Conservation (phyloP, 2,888 invertebrate genomes). For the Macrosiphum euphorbiae region DNA sequence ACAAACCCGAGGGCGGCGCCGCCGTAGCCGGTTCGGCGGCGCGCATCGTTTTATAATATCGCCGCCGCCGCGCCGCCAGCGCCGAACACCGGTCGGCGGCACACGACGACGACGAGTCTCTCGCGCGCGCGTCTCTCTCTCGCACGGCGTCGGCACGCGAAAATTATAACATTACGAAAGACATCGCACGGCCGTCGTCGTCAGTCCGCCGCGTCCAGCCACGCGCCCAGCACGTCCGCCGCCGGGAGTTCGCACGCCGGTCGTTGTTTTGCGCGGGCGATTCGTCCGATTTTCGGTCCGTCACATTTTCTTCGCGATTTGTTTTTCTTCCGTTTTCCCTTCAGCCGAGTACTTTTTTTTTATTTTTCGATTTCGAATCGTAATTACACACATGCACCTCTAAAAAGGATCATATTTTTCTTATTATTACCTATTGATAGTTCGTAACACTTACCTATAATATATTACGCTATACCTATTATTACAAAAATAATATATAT, state of each 20-base stretch:
- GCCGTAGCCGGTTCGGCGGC: conserved; percentile 31
- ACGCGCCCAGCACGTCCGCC: conserved; percentile 36
- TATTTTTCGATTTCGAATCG: neutral
- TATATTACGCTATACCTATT: too few species aligned
- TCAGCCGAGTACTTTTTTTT: neutral
- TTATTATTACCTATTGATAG: neutral
- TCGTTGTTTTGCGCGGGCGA: conserved; percentile 28
- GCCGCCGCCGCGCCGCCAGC: neutral
- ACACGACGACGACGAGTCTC: conserved; percentile 8
- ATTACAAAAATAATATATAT: neutral
- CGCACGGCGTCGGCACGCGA: neutral
- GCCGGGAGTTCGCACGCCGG: neutral
- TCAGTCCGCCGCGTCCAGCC: conserved; percentile 59
- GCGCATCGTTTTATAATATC: neutral
- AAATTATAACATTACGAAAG: neutral
- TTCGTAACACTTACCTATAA: neutral
- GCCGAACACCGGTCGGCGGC: neutral
- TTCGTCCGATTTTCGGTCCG: neutral
- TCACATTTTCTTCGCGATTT: neutral
- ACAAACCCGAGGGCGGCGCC: conserved; percentile 10
- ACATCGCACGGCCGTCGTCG: neutral
- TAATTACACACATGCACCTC: neutral
- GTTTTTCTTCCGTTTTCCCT: neutral
- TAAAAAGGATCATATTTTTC: neutral
- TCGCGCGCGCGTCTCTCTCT: conserved; percentile 12